A percentile compares a stretch with the other conserved stretches of the same genome.
Evolutionary conservation across 1,140 invertebrate species (phyloP).

Genomic region (Laupala kohalensis): DNA sequence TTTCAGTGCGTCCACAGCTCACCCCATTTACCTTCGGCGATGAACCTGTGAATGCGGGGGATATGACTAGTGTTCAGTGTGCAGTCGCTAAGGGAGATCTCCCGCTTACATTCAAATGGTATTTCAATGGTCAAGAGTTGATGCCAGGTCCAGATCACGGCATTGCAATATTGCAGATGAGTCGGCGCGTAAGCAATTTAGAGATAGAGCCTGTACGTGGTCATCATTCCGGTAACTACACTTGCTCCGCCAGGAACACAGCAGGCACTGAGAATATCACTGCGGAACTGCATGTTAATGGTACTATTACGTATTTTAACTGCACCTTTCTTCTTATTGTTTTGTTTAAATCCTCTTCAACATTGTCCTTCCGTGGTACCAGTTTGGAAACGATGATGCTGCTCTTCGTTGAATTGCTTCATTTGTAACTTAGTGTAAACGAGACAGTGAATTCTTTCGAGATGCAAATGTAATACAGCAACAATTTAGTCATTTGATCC

Average conservation of each 20-base stretch:
- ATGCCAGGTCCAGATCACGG: slow-evolving; percentile 30
- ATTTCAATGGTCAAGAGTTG: slow-evolving; percentile 42
- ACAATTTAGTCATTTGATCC: too few relatives aligned
- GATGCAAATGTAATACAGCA: too few relatives aligned
- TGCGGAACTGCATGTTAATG: slow-evolving; percentile 53
- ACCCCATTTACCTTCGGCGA: slow-evolving; percentile 44
- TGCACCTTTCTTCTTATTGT: not conserved
- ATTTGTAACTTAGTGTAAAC: too few relatives aligned
- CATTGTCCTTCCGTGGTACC: too few relatives aligned
- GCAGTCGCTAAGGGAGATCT: slow-evolving; percentile 36
- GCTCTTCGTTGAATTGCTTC: too few relatives aligned
- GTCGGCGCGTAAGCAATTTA: slow-evolving; percentile 32
- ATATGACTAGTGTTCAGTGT: slow-evolving; percentile 36
- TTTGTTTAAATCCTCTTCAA: not conserved
- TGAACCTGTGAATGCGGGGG: slow-evolving; percentile 34
- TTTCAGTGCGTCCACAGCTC: slow-evolving; percentile 44
- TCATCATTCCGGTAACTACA: slow-evolving; percentile 19
- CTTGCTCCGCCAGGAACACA: slow-evolving; percentile 36
- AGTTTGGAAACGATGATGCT: too few relatives aligned
- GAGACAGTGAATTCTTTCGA: too few relatives aligned
- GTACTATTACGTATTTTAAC: too few relatives aligned
- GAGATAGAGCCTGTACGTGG: slow-evolving; percentile 25
- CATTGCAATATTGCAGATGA: slow-evolving; percentile 24
- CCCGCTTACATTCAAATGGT: slow-evolving; percentile 45
- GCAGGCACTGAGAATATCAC: slow-evolving; percentile 56